Base-by-base conservation (phyloP, 2,113 vertebrate genomes). In the Lutjanus erythropterus region DNA sequence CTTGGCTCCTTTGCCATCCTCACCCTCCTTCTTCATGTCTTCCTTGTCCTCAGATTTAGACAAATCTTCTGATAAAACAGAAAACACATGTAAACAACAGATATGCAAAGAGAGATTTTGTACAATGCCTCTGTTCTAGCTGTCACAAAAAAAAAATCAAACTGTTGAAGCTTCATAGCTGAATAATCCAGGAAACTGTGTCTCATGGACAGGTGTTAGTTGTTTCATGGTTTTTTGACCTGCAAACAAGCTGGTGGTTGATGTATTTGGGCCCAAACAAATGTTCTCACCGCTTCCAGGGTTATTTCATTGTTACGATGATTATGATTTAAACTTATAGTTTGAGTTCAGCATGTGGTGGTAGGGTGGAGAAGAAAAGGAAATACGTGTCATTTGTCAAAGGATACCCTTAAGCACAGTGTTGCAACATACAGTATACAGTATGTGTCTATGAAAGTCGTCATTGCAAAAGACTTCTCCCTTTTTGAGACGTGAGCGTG, bases 21-120 rank as follows among this genome's bases (percentile, higher is more conserved):
- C 91, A 14, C 14, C 81, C 12, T 94, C 91, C 71, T 89, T 92
- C 78, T 91, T 94, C 15, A 85, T 2, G 15, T 94, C 93, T 3
- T 94, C 93, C 55, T 89, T 92, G 74, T 94, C 93, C 0, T 94
- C 93, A 9, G 65, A 68, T 86, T 91, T 94, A 21, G 92, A 84
- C 37, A 93, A 78, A 88, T 94, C 93, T 25, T 94, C 93, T 94
- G 74, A 52, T 9, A 62, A 42, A 56, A 78, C 29, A 78, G 1
- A 75, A 59, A 8, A 58, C 3, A 71, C 18, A 42, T 21, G 21
- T 58, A 33, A 81, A 27, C 3, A 1, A 37, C n/a, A 67, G 27
- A 21, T 14, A 35, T 44, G 29, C 2, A 52, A 53, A 37, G 3
- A 29, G 9, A 18, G 5, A 1, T 7, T 64, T 49, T 16, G 10